phyloP scores from a whole-genome alignment of 2,888 invertebrate genomes.

The Eristalis intricaria region DNA sequence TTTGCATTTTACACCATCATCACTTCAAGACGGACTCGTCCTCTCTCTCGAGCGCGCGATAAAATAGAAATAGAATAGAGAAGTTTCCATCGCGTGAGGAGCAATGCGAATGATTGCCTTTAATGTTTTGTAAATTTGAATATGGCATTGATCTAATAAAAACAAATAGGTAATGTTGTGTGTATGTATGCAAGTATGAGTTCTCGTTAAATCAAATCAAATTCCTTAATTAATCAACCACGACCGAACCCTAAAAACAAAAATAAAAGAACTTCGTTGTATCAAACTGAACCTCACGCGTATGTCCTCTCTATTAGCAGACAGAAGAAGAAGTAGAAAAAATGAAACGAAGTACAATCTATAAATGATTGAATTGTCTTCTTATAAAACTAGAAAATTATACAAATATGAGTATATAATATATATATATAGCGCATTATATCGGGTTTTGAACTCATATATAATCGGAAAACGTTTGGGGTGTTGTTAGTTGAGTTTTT shows the following conservation, averaged over 20 bases:
- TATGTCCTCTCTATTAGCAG: neutral
- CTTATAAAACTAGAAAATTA: slow-evolving; percentile 48
- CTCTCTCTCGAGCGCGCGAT: neutral
- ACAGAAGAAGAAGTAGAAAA: neutral
- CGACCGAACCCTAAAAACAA: slow-evolving; percentile 28
- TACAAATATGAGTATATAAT: slow-evolving; percentile 65
- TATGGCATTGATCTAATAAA: slow-evolving; percentile 64
- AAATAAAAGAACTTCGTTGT: slow-evolving; percentile 28
- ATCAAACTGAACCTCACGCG: slow-evolving; percentile 32
- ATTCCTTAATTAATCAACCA: slow-evolving; percentile 53
- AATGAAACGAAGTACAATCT: slow-evolving; percentile 7
- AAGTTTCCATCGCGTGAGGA: slow-evolving; percentile 19
- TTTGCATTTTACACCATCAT: slow-evolving; percentile 2
- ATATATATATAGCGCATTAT: slow-evolving; percentile 53
- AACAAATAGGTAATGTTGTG: slow-evolving; percentile 8
- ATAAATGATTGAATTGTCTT: slow-evolving; percentile 38
- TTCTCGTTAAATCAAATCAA: slow-evolving; percentile 26
- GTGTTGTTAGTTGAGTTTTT: slow-evolving; percentile 73
- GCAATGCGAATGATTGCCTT: slow-evolving; percentile 20
- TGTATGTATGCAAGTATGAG: neutral
- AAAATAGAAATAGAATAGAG: neutral
- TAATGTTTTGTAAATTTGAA: slow-evolving; percentile 51
- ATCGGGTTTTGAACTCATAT: slow-evolving; percentile 36
- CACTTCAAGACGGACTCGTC: neutral
- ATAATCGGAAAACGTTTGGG: neutral